Base-by-base conservation (phyloP, 2,888 invertebrate species). In the Hyposoter didymator region DNA sequence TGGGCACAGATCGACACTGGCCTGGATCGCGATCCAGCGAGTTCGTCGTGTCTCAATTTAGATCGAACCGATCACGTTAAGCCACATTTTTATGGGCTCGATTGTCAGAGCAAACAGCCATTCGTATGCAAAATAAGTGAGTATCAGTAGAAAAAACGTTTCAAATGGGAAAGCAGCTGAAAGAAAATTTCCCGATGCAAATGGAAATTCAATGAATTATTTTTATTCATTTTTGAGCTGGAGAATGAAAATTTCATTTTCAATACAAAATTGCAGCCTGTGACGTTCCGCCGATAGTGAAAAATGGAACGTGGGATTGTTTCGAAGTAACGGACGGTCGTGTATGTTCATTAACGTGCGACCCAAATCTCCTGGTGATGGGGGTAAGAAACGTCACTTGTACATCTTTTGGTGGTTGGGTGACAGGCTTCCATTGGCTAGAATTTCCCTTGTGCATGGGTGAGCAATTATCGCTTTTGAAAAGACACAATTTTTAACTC, bases 51-150 rank as follows among this genome's bases (percentile, higher is more conserved):
- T 78, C 89, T 95, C 5, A 95, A 95, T 87, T 89, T 95, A 83
- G 95, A 95, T 82, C 90, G 95, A 1, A 94, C 94, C 72, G 95
- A 95, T 78, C 95, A 95, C 78, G 90, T 95, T 6, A 94, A 93
- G 6, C 94, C 95, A 0, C 89, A 95, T 14, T 92, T 95, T 1
- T 95, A 95, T 74, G 95, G 95, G 0, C 90, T 95, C 6, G 95
- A 95, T 0, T 95, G 95, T 86, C 94, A 94, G 52, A 95, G 94
- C 0, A 93, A 95, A 1, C 95, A 95, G 87, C 94, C 94, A 72
- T 95, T 95, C 0, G 92, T 95, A 19, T 95, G 95, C 84, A 85
- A 88, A 82, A 90, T 89, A 81, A 88, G 90, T 90, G 86, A 84
- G 90, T 70, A 49, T 52, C 1, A 0, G 1, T 17, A n/a, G 0